A percentile compares a stretch with the other conserved stretches of the same genome.
Evolutionary conservation across 2,888 invertebrate species (phyloP).

Genomic region (Melitaea athalia): DNA sequence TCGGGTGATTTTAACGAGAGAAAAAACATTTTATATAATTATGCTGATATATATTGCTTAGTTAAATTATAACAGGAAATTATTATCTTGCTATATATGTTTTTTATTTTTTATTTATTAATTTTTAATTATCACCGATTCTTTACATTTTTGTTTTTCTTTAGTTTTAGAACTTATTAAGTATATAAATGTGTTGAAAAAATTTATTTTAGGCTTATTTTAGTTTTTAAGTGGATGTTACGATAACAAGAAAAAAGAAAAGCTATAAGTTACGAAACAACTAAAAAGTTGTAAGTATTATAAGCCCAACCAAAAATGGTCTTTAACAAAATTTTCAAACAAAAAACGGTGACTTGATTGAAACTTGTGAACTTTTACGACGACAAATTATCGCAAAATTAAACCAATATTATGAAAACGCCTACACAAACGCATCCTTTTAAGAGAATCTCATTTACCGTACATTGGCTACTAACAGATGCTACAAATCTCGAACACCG

Average conservation of each 20-base stretch:
- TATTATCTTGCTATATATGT: neutral
- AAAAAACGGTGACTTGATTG: neutral
- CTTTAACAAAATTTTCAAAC: neutral
- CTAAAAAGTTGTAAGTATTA: too few species aligned
- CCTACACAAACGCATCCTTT: constrained; percentile 3
- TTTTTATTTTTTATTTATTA: too few species aligned
- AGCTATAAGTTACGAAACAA: too few species aligned
- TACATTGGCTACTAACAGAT: constrained; percentile 32
- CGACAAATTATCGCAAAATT: neutral
- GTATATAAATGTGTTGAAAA: too few species aligned
- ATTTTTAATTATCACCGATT: too few species aligned
- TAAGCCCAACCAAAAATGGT: too few species aligned
- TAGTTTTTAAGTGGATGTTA: too few species aligned
- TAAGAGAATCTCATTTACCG: constrained; percentile 17
- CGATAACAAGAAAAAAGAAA: too few species aligned
- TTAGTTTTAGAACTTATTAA: too few species aligned
- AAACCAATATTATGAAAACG: neutral
- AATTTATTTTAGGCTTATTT: too few species aligned
- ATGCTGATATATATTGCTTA: neutral
- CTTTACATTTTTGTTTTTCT: too few species aligned
- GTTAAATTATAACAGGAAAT: neutral
- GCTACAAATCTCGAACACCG: constrained; percentile 26
- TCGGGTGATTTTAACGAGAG: neutral
- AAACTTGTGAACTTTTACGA: neutral
- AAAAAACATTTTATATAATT: neutral